Base-by-base conservation (phyloP, 2,888 invertebrate genomes). In the Lagria hirta region DNA sequence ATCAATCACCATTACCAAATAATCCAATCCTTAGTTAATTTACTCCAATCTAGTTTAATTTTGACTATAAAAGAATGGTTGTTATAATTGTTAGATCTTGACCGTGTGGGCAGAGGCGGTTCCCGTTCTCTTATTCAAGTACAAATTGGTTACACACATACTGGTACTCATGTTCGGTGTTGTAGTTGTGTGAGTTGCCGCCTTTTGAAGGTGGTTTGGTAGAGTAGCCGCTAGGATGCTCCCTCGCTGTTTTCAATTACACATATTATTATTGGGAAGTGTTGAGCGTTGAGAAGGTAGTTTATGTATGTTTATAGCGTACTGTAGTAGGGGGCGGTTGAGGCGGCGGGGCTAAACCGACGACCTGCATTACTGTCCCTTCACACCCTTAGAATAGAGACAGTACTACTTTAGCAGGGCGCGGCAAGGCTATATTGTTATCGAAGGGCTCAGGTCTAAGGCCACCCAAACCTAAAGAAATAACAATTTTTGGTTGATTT, bases 301-400 rank as follows among this genome's bases (percentile, higher is more conserved):
- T 71, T 70, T 69, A 71, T 66, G 70, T 70, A 68, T 68, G 70
- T 69, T 70, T 68, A 69, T 70, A 70, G 70, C 56, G 70, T 71
- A 71, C 70, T 71, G 70, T 71, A 71, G 71, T 71, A 69, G 69
- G 60, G 58, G 54, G 42, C 53, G 61, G 58, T 38, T 52, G 60
- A 60, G 60, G 57, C 54, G 61, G 64, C 62, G 58, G 55, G 61
- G 56, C 54, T 45, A 38, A 54, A 48, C 57, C 59, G 57, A 43
- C 55, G 54, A 48, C 65, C 68, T 70, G 67, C 68, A 70, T 68
- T 67, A 64, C 65, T 62, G 58, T 55, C 58, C 51, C 68, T 68
- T 58, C 44, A n/a, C n/a, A n/a, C 49, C 32, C 18, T 42, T 60
- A 58, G 60, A n/a, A 54, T 55, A 64, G 65, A 56, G 62, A 51